Evolutionary conservation across 2,888 invertebrate species (phyloP).

Genomic region (Megalurothrips usitatus): DNA sequence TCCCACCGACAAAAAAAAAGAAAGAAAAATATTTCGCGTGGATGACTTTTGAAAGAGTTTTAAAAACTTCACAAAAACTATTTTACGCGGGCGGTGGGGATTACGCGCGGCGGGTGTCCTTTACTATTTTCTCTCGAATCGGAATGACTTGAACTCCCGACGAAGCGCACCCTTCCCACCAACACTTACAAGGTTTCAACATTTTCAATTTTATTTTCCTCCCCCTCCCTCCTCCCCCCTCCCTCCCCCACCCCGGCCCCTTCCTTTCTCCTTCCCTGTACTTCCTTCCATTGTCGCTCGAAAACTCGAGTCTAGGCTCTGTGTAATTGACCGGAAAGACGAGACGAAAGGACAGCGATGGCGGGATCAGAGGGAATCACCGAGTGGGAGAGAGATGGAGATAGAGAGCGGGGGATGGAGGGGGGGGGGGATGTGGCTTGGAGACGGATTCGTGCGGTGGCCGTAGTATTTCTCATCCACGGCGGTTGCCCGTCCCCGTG

Average conservation of each 20-base stretch:
- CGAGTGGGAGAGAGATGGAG: background rate
- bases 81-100: too few relatives aligned
- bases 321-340: slow-evolving; percentile 26
- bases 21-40: too few relatives aligned
- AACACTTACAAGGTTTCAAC: background rate
- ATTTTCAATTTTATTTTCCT: background rate
- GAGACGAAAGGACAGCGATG: background rate
- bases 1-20: too few relatives aligned
- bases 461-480: background rate
- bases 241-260: background rate
- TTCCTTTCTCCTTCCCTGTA: background rate
- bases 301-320: background rate
- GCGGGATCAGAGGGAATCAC: background rate
- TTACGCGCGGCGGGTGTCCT: too few relatives aligned
- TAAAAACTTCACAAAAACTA: too few relatives aligned
- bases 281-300: slow-evolving; percentile 9
- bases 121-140: too few relatives aligned
- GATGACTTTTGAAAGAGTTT: too few relatives aligned
- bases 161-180: background rate
- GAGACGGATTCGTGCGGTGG: background rate
- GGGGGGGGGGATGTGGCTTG: too few relatives aligned
- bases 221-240: background rate
- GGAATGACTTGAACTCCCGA: too few relatives aligned
- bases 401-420: background rate
- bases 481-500: too few relatives aligned